Percentiles rank a stretch among this genome's conserved stretches.
These are phyloP conservation scores for Drosophila heteroneura DNA, from an alignment of 2,888 invertebrate genomes.

Conservation along the genomic window DNA sequence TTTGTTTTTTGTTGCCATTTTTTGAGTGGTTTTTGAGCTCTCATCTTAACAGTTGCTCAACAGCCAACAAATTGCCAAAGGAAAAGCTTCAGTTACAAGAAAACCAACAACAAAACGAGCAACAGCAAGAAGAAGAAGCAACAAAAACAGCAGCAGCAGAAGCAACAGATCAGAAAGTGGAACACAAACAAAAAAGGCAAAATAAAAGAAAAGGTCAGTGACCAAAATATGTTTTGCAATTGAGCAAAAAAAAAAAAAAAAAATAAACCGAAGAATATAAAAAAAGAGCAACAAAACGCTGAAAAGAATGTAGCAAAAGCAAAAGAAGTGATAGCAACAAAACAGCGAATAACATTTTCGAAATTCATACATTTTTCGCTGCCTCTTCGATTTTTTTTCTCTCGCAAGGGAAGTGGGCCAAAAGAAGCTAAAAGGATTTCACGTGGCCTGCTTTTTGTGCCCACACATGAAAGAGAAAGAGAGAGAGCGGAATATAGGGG, in stretches of 20 bases:
- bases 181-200: constrained; percentile 68
- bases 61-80: constrained; percentile 28
- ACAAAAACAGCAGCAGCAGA: constrained; percentile 27
- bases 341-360: constrained; percentile 37
- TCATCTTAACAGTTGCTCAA: constrained; percentile 48
- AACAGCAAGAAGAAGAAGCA: constrained; percentile 6
- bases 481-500: background rate
- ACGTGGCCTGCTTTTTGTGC: constrained; percentile 35
- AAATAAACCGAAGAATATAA: constrained; percentile 12
- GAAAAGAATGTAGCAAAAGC: constrained; percentile 70
- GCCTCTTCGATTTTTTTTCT: constrained; percentile 20
- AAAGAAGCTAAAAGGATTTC: constrained; percentile 46
- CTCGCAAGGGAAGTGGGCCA: constrained; percentile 52
- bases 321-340: constrained; percentile 53
- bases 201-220: constrained; percentile 84
- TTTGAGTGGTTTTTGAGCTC: constrained; percentile 15
- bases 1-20: constrained; percentile 22
- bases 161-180: constrained; percentile 62
- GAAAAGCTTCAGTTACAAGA: constrained; percentile 47
- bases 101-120: constrained; percentile 17
- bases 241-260: constrained; percentile 59
- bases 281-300: constrained; percentile 28
- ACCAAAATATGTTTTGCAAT: constrained; percentile 84
- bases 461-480: background rate
- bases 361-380: constrained; percentile 46